Evolutionary conservation across 35 echinoderm and acorn worm genomes (phyloP), one percentile per base, ranked within the genome.

Genomic region (Anneissia japonica): DNA sequence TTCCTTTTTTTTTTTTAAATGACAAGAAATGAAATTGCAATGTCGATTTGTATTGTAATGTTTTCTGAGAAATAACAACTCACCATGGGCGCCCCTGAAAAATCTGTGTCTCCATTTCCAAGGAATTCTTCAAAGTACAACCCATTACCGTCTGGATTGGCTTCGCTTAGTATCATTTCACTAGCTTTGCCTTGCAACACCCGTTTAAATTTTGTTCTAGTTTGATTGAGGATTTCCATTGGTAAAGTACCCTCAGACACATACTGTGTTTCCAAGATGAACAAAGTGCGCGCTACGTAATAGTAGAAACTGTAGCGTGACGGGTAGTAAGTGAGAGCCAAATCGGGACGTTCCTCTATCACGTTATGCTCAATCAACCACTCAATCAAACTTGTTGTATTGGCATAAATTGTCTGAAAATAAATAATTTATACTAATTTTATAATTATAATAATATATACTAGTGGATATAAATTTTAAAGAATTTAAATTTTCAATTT

Each of bases 261-360:
- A 72, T 34, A 31, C 12, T 64, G 41, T 34, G 31, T 84, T 35
- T 46, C 82, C 23, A 84, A 21, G 14, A 84, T 46, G 37, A 84
- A 84, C 82, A 46, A 64, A 17, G 82, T 84, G 32, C 82, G 82
- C 30, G 82, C 38, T 6, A 84, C 82, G 45, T 64, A 84, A 31
- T 64, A 84, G 82, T 84, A 84, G 82, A 84, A 84, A 64, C 72
- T 84, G 45, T 84, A 84, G 29, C 82, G 82, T 34, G 82, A 84
- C 7, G 82, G 82, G 31, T 84, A 84, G 46, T 84, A 84, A 10
- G 82, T 84, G 30, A 84, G 82, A 9, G 82, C 82, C 7, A 84
- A 35, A 46, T 84, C 82, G 11, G 82, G 82, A 31, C 82, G 82
- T 40, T 34, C 34, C 14, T 46, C 72, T 34, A 84, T 56, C 28